Percentiles rank a stretch among this genome's conserved stretches.
Conservation (phyloP, 2,888 invertebrate species). For the Shargacucullia verbasci region DNA sequence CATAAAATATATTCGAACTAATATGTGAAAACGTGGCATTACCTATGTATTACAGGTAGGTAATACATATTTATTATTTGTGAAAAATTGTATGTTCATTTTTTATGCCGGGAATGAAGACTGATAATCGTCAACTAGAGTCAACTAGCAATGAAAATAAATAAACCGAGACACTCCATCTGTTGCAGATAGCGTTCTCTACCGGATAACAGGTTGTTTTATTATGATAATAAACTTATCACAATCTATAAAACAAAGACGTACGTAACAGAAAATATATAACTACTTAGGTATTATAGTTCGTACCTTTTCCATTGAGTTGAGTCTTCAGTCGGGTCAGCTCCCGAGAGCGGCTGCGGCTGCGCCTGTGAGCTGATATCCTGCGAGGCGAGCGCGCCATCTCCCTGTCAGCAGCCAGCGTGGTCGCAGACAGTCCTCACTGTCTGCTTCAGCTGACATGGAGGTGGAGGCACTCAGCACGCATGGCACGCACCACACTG, state of each 20-base stretch:
- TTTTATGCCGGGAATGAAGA: conserved; percentile 9
- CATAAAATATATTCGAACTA: too few species aligned
- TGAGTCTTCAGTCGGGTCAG: conserved; percentile 77
- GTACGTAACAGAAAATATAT: conserved; percentile 23
- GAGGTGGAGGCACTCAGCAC: conserved; percentile 9
- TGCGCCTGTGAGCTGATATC: conserved; percentile 75
- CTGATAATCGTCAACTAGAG: conserved; percentile 1
- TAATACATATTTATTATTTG: background rate
- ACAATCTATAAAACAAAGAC: conserved; percentile 26
- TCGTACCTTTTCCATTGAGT: conserved; percentile 80
- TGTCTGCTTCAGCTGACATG: conserved; percentile 26
- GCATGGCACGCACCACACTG: conserved; percentile 46
- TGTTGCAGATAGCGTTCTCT: conserved; percentile 27
- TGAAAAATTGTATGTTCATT: conserved; percentile 6
- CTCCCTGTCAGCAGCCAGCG: conserved; percentile 40
- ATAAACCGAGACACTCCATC: conserved; percentile 13
- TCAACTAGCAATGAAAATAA: conserved; percentile 4
- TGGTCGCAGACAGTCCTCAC: conserved; percentile 37
- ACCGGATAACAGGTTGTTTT: conserved; percentile 32
- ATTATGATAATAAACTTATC: conserved; percentile 48
- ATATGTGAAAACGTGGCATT: too few species aligned
- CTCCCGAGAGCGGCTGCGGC: conserved; percentile 79
- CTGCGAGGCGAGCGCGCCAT: conserved; percentile 85
- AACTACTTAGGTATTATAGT: background rate
- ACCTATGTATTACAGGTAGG: too few species aligned